Evolutionary conservation across 1,140 invertebrate genomes (phyloP).

Genomic region (Drosophila navojoa): DNA sequence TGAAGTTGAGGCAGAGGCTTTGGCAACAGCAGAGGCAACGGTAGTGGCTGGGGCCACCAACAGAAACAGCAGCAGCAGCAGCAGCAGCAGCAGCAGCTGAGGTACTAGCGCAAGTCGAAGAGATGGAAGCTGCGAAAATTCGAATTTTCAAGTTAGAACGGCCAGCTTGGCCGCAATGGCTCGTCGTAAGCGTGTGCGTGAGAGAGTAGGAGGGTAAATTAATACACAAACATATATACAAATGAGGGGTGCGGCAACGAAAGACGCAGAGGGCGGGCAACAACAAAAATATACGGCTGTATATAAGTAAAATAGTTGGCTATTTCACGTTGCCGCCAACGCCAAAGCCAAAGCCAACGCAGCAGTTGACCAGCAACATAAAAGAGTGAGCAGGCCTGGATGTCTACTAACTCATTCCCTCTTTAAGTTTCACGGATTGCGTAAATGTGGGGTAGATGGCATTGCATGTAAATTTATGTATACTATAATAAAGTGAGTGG

Average conservation of each 20-base stretch:
- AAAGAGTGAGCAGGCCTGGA: slow-evolving; percentile 46
- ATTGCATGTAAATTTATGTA: slow-evolving; percentile 67
- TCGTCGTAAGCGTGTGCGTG: slow-evolving; percentile 39
- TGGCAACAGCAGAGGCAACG: slow-evolving; percentile 2
- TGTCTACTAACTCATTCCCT: slow-evolving; percentile 37
- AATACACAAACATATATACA: slow-evolving; percentile 78
- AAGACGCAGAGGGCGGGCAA: slow-evolving; percentile 48
- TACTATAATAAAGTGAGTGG: slow-evolving; percentile 24
- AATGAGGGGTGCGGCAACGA: slow-evolving; percentile 34
- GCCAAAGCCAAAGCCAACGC: slow-evolving; percentile 55
- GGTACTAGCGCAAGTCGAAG: slow-evolving; percentile 67
- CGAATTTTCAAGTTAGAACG: slow-evolving; percentile 78
- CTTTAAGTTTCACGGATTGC: slow-evolving; percentile 13
- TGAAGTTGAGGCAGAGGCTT: slow-evolving; percentile 47
- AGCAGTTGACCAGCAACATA: slow-evolving; percentile 70
- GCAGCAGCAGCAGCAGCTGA: slow-evolving; percentile 46
- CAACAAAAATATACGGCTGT: slow-evolving; percentile 67
- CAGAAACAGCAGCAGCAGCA: slow-evolving; percentile 18
- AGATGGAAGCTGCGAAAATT: slow-evolving; percentile 74
- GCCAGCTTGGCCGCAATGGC: slow-evolving; percentile 60
- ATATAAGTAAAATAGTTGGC: slow-evolving; percentile 67
- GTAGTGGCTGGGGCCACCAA: background rate
- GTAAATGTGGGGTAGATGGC: slow-evolving; percentile 44
- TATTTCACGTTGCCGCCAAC: slow-evolving; percentile 72
- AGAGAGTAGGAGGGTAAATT: slow-evolving; percentile 71